Percentiles rank a stretch among this genome's conserved stretches.
phyloP scores from a whole-genome alignment of 2,113 vertebrate genomes.

The Salvator merianae region DNA sequence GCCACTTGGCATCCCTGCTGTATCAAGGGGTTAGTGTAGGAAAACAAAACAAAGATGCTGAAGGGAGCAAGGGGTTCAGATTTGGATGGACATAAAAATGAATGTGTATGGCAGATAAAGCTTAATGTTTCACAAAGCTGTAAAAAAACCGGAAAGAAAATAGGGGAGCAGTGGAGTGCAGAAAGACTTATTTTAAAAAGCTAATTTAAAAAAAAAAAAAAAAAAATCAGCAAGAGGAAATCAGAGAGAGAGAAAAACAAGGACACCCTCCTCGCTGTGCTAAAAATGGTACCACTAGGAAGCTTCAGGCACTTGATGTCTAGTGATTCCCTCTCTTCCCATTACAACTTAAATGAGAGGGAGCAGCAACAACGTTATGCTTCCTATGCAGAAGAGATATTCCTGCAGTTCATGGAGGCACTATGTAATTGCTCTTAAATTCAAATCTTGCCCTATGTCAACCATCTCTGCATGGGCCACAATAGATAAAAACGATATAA shows the following conservation, averaged over 20 bases:
- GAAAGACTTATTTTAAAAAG: conserved; percentile 11
- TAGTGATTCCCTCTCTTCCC: neutral
- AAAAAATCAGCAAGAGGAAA: neutral
- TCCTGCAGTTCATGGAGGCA: conserved; percentile 41
- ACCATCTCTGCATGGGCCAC: too few relatives aligned
- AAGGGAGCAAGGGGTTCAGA: neutral
- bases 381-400: conserved; percentile 52
- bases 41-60: conserved; percentile 12
- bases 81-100: neutral
- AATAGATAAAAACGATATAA: neutral
- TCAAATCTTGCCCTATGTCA: too few relatives aligned
- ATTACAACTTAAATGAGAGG: conserved; percentile 45
- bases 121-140: neutral
- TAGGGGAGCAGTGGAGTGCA: neutral
- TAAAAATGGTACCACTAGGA: conserved; percentile 33
- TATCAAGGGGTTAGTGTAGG: conserved; percentile 26
- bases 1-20: conserved; percentile 8
- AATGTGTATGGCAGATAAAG: neutral
- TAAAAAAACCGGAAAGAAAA: neutral
- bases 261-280: neutral
- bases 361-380: conserved; percentile 30
- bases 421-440: conserved; percentile 69
- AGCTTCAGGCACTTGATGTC: neutral
- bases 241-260: neutral
- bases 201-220: neutral